These are phyloP conservation scores for Endomychus coccineus DNA, from an alignment of 2,888 invertebrate genomes.

Conservation along the genomic window DNA sequence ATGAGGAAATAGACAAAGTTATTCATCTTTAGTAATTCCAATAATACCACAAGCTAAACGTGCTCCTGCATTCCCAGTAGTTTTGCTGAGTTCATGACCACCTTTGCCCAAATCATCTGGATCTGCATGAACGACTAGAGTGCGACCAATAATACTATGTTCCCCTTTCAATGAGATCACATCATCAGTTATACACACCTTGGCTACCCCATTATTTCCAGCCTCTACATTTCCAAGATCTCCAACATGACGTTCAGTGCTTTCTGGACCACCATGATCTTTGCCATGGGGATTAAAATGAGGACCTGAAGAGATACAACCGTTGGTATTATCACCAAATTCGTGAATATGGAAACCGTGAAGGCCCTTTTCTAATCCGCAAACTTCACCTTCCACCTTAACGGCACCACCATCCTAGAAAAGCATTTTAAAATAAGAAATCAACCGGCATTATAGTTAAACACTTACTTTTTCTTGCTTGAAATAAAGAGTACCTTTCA, in stretches of 20 bases:
- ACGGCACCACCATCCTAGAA: constrained; percentile 51
- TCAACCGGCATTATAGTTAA: constrained; percentile 36
- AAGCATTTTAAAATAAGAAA: neutral
- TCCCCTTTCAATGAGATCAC: constrained; percentile 60
- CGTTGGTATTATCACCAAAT: constrained; percentile 93
- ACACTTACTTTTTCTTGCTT: constrained; percentile 72
- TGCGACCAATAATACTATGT: constrained; percentile 75
- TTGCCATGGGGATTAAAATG: constrained; percentile 83
- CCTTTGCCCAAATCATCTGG: constrained; percentile 90
- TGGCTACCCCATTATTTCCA: constrained; percentile 54
- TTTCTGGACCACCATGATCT: constrained; percentile 77
- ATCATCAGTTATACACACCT: constrained; percentile 57
- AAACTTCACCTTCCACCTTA: constrained; percentile 72
- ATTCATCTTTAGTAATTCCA: constrained; percentile 62
- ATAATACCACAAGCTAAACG: constrained; percentile 86
- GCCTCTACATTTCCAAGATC: constrained; percentile 77
- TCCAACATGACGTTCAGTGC: constrained; percentile 72
- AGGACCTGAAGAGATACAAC: constrained; percentile 89
- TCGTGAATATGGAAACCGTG: constrained; percentile 95
- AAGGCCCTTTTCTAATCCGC: constrained; percentile 66
- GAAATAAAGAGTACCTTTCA: constrained; percentile 74
- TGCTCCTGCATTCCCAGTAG: constrained; percentile 92
- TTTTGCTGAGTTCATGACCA: constrained; percentile 85
- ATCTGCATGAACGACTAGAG: constrained; percentile 86
- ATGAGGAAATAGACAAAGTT: too few species aligned